Evolutionary conservation across 2,113 vertebrate genomes (phyloP).

Genomic region (Sceloporus undulatus): DNA sequence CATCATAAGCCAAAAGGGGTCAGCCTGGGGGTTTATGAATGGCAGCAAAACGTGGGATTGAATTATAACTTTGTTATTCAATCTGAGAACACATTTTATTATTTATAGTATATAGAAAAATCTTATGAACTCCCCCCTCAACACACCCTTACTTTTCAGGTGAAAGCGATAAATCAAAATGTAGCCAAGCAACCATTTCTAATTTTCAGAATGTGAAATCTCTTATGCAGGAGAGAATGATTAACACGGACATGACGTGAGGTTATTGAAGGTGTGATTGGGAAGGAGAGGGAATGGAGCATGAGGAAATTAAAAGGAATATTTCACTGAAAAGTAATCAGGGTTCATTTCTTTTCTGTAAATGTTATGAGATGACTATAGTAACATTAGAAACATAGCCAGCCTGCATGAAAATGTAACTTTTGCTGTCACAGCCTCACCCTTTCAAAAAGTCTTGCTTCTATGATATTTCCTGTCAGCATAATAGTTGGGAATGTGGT

Average conservation of each 20-base stretch:
- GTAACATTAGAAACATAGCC: conserved; percentile 64
- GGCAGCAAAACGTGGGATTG: conserved; percentile 65
- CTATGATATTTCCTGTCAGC: conserved; percentile 25
- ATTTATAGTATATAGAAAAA: conserved; percentile 70
- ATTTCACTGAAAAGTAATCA: conserved; percentile 71
- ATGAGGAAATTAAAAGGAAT: conserved; percentile 71
- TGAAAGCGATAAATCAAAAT: conserved; percentile 71
- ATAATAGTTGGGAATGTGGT: conserved; percentile 15
- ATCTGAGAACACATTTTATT: conserved; percentile 65
- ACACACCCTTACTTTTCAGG: conserved; percentile 41
- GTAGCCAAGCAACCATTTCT: conserved; percentile 69
- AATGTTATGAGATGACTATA: conserved; percentile 74
- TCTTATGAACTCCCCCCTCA: conserved; percentile 23
- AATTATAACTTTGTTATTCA: conserved; percentile 71
- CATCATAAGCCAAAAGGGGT: conserved; percentile 41
- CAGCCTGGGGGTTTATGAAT: conserved; percentile 63
- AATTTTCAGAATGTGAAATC: conserved; percentile 70
- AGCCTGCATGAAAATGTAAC: conserved; percentile 30
- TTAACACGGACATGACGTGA: conserved; percentile 60
- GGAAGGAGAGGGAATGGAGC: conserved; percentile 52
- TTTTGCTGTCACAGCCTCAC: conserved; percentile 37
- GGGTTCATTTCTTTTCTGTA: conserved; percentile 51
- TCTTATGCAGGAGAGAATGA: conserved; percentile 61
- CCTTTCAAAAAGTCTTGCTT: conserved; percentile 29
- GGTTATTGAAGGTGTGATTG: conserved; percentile 68